Evolutionary conservation across 2,888 invertebrate species (phyloP), one percentile per base, ranked within the genome.

Genomic region (Drosophila pegasa): DNA sequence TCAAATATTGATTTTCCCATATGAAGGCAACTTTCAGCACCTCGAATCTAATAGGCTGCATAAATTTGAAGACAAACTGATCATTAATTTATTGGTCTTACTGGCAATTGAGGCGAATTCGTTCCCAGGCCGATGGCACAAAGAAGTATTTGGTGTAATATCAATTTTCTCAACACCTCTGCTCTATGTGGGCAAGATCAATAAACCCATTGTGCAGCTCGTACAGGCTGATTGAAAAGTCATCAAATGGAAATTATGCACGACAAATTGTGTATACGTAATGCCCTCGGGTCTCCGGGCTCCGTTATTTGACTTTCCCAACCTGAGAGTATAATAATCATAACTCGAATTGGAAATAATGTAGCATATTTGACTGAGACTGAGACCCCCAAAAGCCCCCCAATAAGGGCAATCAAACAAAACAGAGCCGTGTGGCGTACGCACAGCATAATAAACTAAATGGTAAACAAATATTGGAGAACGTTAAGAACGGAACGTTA

Each of bases 381-480:
- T 6, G 47, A 48, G 48, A 33, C 38, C 20, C 27, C 33, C 41
- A 8, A 45, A 20, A 22, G 10, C 20, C 35, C 31, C 50, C 84
- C 88, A 88, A 83, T 88, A 83, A 88, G 88, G 88, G 84, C 84
- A 83, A 88, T 88, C 88, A 87, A 83, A 83, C 71, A 86, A 67
- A 82, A 71, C 71, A 66, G 65, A 68, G 64, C 64, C 74, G 58
- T 58, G 38, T 58, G 41, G 71, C 77, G 68, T 77, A 86, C 74
- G 69, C 20, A 45, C 57, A 65, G 88, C 88, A 83, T 83, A 83
- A 88, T 80, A 83, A 83, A 86, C 88, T 83, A 88, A 88, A 82
- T 88, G 88, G 80, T 86, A 73, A 80, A 88, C 87, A 82, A 88
- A 86, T 82, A 80, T 88, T 86, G 75, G 48, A 69, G 57, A 59